These are phyloP conservation scores for Mormyrus hasselquistii DNA, from an alignment of 2,797 vertebrate genomes.

Conservation along the genomic window DNA sequence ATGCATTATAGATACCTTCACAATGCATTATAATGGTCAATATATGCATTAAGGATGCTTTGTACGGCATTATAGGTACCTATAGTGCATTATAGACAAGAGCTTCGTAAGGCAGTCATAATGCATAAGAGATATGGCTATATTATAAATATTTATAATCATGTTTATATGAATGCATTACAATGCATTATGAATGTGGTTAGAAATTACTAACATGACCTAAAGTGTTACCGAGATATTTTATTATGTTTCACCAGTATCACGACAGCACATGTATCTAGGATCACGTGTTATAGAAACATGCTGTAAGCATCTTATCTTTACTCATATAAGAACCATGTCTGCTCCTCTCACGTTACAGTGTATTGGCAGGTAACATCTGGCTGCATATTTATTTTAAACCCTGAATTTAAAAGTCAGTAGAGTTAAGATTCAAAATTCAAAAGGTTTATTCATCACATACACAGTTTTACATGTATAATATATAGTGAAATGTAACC, in stretches of 20 bases:
- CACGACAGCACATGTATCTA: not conserved
- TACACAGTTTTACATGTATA: no score
- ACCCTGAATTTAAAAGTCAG: not conserved
- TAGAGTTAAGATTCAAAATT: not conserved
- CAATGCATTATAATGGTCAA: not conserved
- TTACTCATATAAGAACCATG: not conserved
- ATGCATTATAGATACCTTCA: not conserved
- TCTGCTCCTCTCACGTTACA: not conserved
- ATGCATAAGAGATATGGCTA: not conserved
- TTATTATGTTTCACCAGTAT: not conserved
- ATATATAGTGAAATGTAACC: no score
- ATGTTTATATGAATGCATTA: not conserved
- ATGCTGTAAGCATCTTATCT: not conserved
- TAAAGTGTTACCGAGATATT: not conserved
- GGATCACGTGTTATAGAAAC: not conserved
- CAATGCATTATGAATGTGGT: not conserved
- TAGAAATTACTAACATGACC: not conserved
- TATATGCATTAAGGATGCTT: not conserved
- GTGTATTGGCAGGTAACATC: not conserved
- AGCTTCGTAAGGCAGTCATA: not conserved
- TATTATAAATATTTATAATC: not conserved
- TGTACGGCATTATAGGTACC: not conserved
- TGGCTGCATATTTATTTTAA: not conserved
- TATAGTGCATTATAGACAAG: not conserved
- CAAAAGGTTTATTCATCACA: not conserved